Conservation (phyloP, 2,797 vertebrate genomes). For the Lerista edwardsae region DNA sequence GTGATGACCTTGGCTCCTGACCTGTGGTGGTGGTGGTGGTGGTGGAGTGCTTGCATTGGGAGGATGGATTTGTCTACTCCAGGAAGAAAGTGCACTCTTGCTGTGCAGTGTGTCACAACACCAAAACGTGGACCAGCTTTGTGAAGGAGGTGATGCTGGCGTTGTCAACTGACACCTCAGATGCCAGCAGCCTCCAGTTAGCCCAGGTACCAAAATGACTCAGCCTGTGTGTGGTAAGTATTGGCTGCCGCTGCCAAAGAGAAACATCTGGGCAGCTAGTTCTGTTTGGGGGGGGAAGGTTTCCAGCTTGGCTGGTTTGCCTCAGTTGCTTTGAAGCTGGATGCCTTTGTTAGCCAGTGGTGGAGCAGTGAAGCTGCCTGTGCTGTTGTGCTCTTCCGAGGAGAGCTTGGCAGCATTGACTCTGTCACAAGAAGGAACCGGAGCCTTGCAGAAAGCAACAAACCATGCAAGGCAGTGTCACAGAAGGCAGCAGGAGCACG, state of each 20-base stretch:
- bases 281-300: slow-evolving; percentile 27
- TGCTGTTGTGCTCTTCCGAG: slow-evolving; percentile 25
- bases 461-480: slow-evolving; percentile 66
- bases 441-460: slow-evolving; percentile 11
- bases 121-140: not conserved
- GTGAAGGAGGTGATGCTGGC: not conserved
- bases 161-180: not conserved
- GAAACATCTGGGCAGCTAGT: slow-evolving; percentile 13
- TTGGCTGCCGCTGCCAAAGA: slow-evolving; percentile 13
- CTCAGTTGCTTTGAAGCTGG: slow-evolving; percentile 61
- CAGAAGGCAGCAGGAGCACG: slow-evolving; percentile 57
- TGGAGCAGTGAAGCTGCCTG: slow-evolving; percentile 59
- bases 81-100: not conserved
- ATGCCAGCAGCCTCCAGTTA: too few species aligned
- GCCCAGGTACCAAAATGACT: not conserved
- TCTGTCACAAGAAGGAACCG: slow-evolving; percentile 16
- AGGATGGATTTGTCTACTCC: not conserved
- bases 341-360: slow-evolving; percentile 60
- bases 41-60: not conserved
- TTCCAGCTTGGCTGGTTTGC: slow-evolving; percentile 36
- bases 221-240: fast-evolving
- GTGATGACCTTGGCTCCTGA: not conserved
- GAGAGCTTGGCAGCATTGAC: slow-evolving; percentile 43
- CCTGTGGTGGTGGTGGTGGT: not conserved
- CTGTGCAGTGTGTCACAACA: not conserved